Base-by-base conservation (phyloP, 53 echinoderm and acorn worm genomes). In the Apostichopus leukothele region DNA sequence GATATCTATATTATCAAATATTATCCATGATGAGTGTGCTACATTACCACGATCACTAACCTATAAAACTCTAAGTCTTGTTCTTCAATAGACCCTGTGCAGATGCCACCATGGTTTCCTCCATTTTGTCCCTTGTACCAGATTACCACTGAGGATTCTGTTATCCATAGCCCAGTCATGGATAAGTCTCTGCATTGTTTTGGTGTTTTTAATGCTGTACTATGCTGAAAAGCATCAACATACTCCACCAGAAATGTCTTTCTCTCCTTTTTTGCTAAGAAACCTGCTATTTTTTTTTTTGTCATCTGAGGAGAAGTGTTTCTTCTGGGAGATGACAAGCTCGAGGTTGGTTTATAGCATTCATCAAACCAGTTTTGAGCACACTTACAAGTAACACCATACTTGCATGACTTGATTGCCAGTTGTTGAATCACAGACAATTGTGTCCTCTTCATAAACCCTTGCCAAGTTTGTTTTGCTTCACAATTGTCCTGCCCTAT, bases 101-200 rank as follows among this genome's bases (percentile, higher is more conserved):
- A 92, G 6, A 96, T 90, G 13, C 96, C 96, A 4, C 96, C 93
- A 74, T 93, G 75, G 73, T 81, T 78, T 50, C 67, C 81, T 7
- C 63, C 68, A 1, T 61, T 59, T 9, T 53, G 87, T 18, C 75
- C 88, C 86, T 80, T 74, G 88, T 93, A 96, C 93, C 96, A 96
- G 39, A 96, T 86, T 67, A 93, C 51, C 7, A 90, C 91, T 4
- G 93, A 93, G 25, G 88, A 90, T 22, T 51, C 88, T 1, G 88
- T 91, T 27, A 90, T 53, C 5, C 63, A 88, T 14, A 93, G 60
- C 27, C 87, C 90, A 14, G 86, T 84, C 63, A 93, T 90, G 5
- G 80, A 51, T 6, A 92, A 89, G 9, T 91, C 91, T 66, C 91
- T 76, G 85, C 87, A 93, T 10, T 87, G 51, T 83, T 93, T 96